Base-by-base conservation (phyloP, 2,888 invertebrate genomes). In the Camponotus fellah region DNA sequence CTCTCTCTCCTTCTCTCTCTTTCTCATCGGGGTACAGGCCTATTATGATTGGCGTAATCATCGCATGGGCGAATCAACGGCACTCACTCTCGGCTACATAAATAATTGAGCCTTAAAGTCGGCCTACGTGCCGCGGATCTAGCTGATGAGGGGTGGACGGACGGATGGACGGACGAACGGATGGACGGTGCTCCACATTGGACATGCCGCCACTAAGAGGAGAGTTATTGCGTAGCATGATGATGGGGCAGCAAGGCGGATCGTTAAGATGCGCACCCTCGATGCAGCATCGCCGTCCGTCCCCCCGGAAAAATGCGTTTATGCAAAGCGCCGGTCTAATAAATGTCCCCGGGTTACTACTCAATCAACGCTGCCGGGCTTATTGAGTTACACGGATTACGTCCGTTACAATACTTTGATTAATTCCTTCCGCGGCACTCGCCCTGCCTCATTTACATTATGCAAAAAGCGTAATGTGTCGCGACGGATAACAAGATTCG, bases 11-110 rank as follows among this genome's bases (percentile, higher is more conserved):
- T 17, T 21, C 53, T 2, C 49, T 17, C 14, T 46, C 17, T 46
- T 17, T 49, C 79, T 88, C 82, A 65, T 62, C 75, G 12, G 56
- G 32, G 74, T 72, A 40, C 66, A 43, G 58, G 62, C 69, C 84
- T 85, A 88, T 89, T 90, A 89, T 89, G 87, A 87, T 87, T 86
- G 83, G 87, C 85, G 87, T 90, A 90, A 89, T 88, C 86, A 90
- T 85, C 85, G 83, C 58, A 89, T 56, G 68, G 83, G 72, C 76
- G 86, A 87, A 87, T 89, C 85, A 85, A 64, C 79, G 82, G 66
- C 79, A 77, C 77, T 77, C 77, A 26, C 71, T 68, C 65, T 40
- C 74, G 65, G 58, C 66, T 86, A 82, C 84, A 88, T 88, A 90
- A 90, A 88, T 90, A 90, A 88, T 90, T 85, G 89, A 86, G 84